These are phyloP conservation scores for Anastatus disparis DNA, from an alignment of 1,140 invertebrate species.

Conservation along the genomic window DNA sequence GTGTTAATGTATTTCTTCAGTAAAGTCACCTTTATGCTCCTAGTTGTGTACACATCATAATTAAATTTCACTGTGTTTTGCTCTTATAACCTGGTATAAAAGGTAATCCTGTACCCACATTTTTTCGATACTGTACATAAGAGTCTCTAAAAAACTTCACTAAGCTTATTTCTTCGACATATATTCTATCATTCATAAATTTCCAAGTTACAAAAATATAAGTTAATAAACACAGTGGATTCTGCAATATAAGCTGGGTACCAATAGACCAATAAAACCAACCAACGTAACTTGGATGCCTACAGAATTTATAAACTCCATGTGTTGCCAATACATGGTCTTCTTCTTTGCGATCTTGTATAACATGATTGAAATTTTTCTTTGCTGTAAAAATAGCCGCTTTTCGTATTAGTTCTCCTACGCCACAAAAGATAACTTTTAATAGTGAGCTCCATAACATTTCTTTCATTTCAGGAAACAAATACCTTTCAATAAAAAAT, in stretches of 20 bases:
- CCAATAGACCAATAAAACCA: slow-evolving; percentile 99
- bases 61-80: too few relatives aligned
- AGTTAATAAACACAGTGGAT: slow-evolving; percentile 88
- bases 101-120: slow-evolving; percentile 90
- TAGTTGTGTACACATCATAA: too few relatives aligned
- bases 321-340: slow-evolving; percentile 90
- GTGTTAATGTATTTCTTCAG: too few relatives aligned
- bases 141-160: slow-evolving; percentile 92
- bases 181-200: slow-evolving; percentile 92
- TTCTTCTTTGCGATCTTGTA: slow-evolving; percentile 78
- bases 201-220: slow-evolving; percentile 87
- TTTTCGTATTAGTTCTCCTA: slow-evolving; percentile 91
- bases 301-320: slow-evolving; percentile 85
- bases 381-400: slow-evolving; percentile 93
- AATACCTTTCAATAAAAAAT: slow-evolving; percentile 85
- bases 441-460: slow-evolving; percentile 71
- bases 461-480: slow-evolving; percentile 79
- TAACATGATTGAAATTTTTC: slow-evolving; percentile 93
- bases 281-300: slow-evolving; percentile 96
- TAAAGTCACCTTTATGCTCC: too few relatives aligned
- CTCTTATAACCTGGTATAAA: slow-evolving; percentile 89
- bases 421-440: slow-evolving; percentile 84
- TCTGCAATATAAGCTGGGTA: slow-evolving; percentile 91
- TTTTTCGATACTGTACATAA: slow-evolving; percentile 89
- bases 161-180: slow-evolving; percentile 91